Evolutionary conservation across 1,140 invertebrate species (phyloP).

Genomic region (Diprion similis): DNA sequence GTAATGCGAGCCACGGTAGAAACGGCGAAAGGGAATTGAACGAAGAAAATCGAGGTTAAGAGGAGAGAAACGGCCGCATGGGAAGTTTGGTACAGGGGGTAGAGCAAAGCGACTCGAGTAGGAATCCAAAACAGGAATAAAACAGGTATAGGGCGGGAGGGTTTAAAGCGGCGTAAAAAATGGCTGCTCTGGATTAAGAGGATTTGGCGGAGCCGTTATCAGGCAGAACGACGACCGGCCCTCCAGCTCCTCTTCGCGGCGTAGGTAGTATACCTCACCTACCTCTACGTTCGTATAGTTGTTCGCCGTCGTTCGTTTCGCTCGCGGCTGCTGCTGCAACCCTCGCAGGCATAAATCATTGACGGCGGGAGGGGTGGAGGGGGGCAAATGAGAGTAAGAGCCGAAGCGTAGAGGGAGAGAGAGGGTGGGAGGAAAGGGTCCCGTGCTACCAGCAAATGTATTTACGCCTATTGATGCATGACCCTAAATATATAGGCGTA

Average conservation of each 20-base stretch:
- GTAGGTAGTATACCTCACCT: too few relatives aligned
- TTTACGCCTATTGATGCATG: neutral
- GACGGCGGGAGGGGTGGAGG: neutral
- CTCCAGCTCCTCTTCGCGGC: too few relatives aligned
- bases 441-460: constrained; percentile 30
- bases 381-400: too few relatives aligned
- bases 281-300: too few relatives aligned
- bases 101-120: neutral
- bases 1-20: too few relatives aligned
- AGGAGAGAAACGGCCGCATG: neutral
- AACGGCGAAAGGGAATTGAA: neutral
- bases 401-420: too few relatives aligned
- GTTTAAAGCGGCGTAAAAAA: constrained; percentile 35
- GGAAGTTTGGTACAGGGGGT: too few relatives aligned
- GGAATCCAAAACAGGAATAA: constrained; percentile 31
- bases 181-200: constrained; percentile 36
- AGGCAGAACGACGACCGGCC: constrained; percentile 19
- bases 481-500: too few relatives aligned
- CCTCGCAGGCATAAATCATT: constrained; percentile 34
- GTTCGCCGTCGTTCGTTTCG: too few relatives aligned
- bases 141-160: constrained; percentile 16
- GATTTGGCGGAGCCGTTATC: constrained; percentile 34
- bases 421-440: too few relatives aligned
- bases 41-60: neutral
- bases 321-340: neutral